Evolutionary conservation across 30 jellyfish, hydroid and myxozoan species (phyloP).

Genomic region (Chrysaora quinquecirrha): DNA sequence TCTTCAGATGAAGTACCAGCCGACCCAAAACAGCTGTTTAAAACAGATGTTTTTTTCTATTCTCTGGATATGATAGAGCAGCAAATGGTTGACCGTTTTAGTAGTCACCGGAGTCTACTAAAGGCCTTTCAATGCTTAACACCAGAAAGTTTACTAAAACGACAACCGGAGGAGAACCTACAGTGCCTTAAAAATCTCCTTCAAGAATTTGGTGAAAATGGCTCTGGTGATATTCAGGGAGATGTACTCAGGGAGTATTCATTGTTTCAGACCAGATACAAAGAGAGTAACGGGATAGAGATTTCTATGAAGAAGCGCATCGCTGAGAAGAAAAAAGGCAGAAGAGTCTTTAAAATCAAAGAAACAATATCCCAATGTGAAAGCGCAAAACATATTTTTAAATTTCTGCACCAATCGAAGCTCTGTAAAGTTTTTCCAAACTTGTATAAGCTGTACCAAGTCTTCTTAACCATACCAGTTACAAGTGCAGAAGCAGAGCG

Average conservation of each 20-base stretch:
- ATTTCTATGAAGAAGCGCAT: not conserved
- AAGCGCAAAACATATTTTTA: not conserved
- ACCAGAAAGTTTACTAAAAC: constrained; percentile 2
- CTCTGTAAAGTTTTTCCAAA: not conserved
- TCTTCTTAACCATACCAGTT: not conserved
- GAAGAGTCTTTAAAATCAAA: not conserved
- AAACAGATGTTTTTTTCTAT: constrained; percentile 12
- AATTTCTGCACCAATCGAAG: not conserved
- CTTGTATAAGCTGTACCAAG: not conserved
- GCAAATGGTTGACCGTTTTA: constrained; percentile 6
- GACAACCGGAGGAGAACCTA: not conserved
- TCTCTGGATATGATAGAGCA: constrained; percentile 9
- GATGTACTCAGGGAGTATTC: not conserved
- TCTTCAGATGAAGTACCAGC: constrained; percentile 5
- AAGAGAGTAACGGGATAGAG: not conserved
- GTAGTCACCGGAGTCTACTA: not conserved
- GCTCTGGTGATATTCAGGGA: constrained; percentile 6
- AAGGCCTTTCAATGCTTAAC: not conserved
- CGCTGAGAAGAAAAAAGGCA: not conserved
- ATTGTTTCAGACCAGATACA: not conserved
- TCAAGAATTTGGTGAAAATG: not conserved
- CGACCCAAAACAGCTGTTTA: not conserved
- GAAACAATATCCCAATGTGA: not conserved
- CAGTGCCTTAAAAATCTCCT: not conserved
- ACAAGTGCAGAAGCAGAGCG: not conserved